Evolutionary conservation across 2,113 vertebrate species (phyloP).

Genomic region (Eretmochelys imbricata): DNA sequence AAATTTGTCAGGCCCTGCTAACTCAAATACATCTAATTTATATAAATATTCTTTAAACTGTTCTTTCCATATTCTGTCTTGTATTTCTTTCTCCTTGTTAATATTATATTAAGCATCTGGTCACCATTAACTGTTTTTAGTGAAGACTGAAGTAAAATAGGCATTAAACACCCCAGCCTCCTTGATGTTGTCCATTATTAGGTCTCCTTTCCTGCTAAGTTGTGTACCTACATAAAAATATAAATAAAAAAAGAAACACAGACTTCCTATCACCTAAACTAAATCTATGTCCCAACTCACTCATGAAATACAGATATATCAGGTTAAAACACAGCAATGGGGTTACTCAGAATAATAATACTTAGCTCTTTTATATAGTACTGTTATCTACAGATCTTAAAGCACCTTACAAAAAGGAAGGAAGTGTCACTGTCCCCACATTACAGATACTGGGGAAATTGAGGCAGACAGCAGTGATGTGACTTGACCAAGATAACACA

Average conservation of each 20-base stretch:
- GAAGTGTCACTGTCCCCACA: not conserved
- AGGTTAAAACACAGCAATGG: not conserved
- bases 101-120: too few species aligned
- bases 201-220: not conserved
- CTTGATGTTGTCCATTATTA: too few species aligned
- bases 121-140: too few species aligned
- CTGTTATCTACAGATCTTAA: not conserved
- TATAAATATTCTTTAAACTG: too few species aligned
- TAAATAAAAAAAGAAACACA: not conserved
- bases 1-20: too few species aligned
- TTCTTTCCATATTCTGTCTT: too few species aligned
- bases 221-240: not conserved
- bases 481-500: conserved; percentile 24
- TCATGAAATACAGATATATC: not conserved
- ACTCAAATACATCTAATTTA: too few species aligned
- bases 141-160: too few species aligned
- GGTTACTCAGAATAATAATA: not conserved
- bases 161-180: too few species aligned
- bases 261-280: not conserved
- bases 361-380: not conserved
- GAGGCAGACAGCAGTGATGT: not conserved
- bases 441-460: conserved; percentile 2
- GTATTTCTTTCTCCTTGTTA: too few species aligned
- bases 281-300: not conserved
- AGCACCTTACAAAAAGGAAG: conserved; percentile 4